Evolutionary conservation across 92 coral and sea anemone species (phyloP).

Genomic region (Porites cylindrica): DNA sequence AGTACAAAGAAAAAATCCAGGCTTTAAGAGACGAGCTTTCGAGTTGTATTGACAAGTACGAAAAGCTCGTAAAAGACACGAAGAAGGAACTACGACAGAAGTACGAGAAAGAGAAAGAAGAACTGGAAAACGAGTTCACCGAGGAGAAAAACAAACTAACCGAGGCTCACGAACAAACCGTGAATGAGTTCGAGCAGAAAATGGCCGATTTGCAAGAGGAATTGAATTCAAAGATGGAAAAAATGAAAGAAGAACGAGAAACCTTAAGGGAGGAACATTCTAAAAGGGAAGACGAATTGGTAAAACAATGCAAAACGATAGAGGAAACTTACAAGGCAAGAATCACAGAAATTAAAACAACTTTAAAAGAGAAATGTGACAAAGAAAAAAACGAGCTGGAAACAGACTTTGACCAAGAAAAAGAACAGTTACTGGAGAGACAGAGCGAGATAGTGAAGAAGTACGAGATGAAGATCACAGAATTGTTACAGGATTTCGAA

Average conservation of each 20-base stretch:
- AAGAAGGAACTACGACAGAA: slow-evolving; percentile 44
- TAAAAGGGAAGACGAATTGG: slow-evolving; percentile 30
- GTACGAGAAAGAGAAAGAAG: slow-evolving; percentile 46
- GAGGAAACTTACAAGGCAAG: slow-evolving; percentile 27
- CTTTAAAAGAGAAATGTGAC: slow-evolving; percentile 40
- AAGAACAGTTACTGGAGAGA: slow-evolving; percentile 39
- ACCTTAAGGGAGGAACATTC: slow-evolving; percentile 2
- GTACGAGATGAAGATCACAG: slow-evolving; percentile 39
- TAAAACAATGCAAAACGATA: neutral
- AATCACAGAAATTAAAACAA: slow-evolving; percentile 30
- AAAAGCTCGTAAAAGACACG: slow-evolving; percentile 38
- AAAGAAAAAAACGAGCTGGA: slow-evolving; percentile 45
- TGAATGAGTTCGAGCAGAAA: slow-evolving; percentile 13
- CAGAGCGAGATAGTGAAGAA: slow-evolving; percentile 51
- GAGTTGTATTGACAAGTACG: slow-evolving; percentile 35
- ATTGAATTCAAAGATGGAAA: slow-evolving; percentile 38
- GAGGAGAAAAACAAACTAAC: slow-evolving; percentile 35
- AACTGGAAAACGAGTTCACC: slow-evolving; percentile 24
- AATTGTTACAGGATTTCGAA: slow-evolving; percentile 59
- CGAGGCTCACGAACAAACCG: slow-evolving; percentile 29
- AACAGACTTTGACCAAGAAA: slow-evolving; percentile 45
- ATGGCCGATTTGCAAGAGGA: slow-evolving; percentile 55
- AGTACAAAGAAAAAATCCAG: slow-evolving; percentile 45
- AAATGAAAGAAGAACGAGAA: slow-evolving; percentile 42
- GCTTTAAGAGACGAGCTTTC: slow-evolving; percentile 40